Base-by-base conservation (phyloP, 2,888 invertebrate species). In the Nemapogon koenigi region DNA sequence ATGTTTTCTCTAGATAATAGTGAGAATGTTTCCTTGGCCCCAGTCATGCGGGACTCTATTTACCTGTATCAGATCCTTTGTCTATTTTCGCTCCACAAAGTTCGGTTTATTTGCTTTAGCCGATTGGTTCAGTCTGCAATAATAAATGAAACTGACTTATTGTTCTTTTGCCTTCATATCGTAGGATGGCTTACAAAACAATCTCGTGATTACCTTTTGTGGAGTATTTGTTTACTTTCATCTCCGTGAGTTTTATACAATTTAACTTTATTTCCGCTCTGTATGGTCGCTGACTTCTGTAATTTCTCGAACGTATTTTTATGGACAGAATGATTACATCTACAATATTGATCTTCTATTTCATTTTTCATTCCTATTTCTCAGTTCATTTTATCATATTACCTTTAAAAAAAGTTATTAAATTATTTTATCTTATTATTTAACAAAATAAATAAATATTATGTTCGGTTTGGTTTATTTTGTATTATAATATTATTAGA, bases 61-160 rank as follows among this genome's bases (percentile, higher is more conserved):
- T 72, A 71, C 75, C 73, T 73, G 71, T 69, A 64, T 69, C 60
- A 55, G 64, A 67, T 64, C 68, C 69, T 70, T 72, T 72, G 71
- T 75, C 69, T 73, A 65, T 71, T 73, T 62, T 66, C 68, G 71
- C 68, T 70, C 53, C 64, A 70, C 65, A 62, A 69, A 68, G 57
- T 64, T 53, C 51, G 58, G 57, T 68, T 66, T 72, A 73, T 75
- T 75, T 69, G 59, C 59, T 66, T 37, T 55, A 57, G 59, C 55
- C 64, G 64, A 75, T 75, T 70, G 66, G 62, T 61, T 71, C 65
- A 65, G 62, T 69, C 60, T 59, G 50, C 64, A 57, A 65, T 69
- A 63, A 66, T 62, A 66, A 67, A 73, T 67, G 65, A 63, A 62
- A 62, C 59, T 48, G 60, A 64, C 60, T 66, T 71, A 70, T 70